A percentile compares a stretch with the other conserved stretches of the same genome.
phyloP scores from a whole-genome alignment of 2,113 vertebrate species.

The Lipophrys pholis region DNA sequence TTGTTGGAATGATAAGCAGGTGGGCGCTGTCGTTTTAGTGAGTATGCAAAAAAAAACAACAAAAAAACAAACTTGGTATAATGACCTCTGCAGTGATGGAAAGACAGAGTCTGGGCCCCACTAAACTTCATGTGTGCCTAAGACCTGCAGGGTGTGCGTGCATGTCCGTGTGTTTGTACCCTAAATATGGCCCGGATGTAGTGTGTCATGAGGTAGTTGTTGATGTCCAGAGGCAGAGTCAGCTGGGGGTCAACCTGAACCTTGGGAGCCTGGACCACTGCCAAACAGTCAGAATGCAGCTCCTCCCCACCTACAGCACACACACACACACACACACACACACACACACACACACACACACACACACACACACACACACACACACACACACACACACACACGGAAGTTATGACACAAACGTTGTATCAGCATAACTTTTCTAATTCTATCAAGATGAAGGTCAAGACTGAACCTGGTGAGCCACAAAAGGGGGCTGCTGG shows the following conservation, averaged over 20 bases:
- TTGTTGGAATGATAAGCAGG: no score
- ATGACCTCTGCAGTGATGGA: neutral
- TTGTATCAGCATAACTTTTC: no score
- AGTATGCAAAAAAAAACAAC: neutral
- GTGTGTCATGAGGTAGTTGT: conserved; percentile 94
- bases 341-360: conserved; percentile 10
- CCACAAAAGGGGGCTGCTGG: no score
- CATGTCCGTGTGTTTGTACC: conserved; percentile 76
- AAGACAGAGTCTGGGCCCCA: neutral
- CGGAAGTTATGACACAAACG: no score
- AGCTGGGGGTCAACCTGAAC: conserved; percentile 88
- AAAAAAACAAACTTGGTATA: neutral
- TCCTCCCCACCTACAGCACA: conserved; percentile 69
- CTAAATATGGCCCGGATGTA: conserved; percentile 91
- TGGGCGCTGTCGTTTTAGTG: neutral
- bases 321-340: conserved; percentile 45
- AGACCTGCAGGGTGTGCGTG: neutral
- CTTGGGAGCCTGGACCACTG: conserved; percentile 86
- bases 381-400: no score
- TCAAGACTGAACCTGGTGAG: no score
- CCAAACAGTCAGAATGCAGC: conserved; percentile 84
- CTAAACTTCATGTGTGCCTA: no score
- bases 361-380: no score
- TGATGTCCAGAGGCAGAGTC: conserved; percentile 94
- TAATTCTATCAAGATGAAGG: no score